phyloP scores from a whole-genome alignment of 2,797 vertebrate genomes.

The Tarsius wallacei region DNA sequence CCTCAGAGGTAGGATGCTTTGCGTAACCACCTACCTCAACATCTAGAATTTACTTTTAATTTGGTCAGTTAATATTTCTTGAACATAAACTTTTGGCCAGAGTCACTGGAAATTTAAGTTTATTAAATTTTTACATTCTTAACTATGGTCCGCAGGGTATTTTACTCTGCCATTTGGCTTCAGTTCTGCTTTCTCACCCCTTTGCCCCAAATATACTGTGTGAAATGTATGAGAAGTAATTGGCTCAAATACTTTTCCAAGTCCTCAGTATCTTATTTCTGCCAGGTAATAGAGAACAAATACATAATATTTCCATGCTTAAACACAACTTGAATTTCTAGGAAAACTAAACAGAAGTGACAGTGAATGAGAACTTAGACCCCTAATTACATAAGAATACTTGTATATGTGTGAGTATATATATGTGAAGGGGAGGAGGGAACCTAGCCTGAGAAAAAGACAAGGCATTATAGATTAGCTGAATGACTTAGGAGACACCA shows the following conservation, averaged over 20 bases:
- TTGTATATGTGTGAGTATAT: neutral
- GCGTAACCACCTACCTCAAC: constrained; percentile 45
- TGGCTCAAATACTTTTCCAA: constrained; percentile 59
- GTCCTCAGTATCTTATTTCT: constrained; percentile 48
- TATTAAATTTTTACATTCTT: constrained; percentile 86
- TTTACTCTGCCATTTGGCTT: constrained; percentile 78
- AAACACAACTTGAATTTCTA: constrained; percentile 39
- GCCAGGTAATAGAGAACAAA: constrained; percentile 35
- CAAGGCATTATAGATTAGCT: neutral
- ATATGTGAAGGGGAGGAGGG: neutral
- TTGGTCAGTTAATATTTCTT: constrained; percentile 78
- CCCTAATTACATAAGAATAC: neutral
- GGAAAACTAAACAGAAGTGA: constrained; percentile 3
- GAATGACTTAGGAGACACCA: neutral
- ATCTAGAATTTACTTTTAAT: constrained; percentile 69
- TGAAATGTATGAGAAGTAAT: constrained; percentile 61
- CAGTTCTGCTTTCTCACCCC: constrained; percentile 25
- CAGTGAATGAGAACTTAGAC: neutral
- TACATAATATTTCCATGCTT: neutral
- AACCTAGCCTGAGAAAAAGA: neutral
- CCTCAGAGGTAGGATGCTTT: neutral
- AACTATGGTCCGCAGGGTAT: constrained; percentile 80
- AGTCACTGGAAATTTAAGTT: constrained; percentile 86
- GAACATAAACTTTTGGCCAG: constrained; percentile 81
- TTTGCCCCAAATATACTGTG: neutral